Evolutionary conservation across 2,888 invertebrate genomes (phyloP).

Genomic region (Andricus quercusramuli): DNA sequence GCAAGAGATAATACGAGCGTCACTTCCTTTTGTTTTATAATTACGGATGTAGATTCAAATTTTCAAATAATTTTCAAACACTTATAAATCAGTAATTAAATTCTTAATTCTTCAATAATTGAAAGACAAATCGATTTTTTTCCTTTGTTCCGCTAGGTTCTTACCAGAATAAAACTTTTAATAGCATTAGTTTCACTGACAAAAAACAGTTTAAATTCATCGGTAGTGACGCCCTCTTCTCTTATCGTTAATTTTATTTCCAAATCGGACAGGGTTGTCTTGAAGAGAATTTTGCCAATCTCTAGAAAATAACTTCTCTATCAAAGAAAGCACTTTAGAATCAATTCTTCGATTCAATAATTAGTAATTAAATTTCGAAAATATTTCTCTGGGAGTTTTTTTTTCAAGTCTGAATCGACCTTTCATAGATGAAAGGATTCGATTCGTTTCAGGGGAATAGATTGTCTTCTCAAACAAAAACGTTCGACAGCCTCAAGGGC

Average conservation of each 20-base stretch:
- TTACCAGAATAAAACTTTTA: too few species aligned
- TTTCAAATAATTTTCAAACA: too few species aligned
- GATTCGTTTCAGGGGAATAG: constrained; percentile 29
- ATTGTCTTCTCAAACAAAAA: constrained; percentile 38
- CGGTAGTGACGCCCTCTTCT: background rate
- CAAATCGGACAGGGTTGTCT: background rate
- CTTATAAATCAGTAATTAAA: too few species aligned
- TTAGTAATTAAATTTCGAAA: background rate
- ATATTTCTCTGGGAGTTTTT: constrained; percentile 3
- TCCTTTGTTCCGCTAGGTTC: too few species aligned
- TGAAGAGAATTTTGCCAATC: background rate
- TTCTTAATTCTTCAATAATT: too few species aligned
- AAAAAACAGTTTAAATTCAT: background rate
- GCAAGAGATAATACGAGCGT: background rate
- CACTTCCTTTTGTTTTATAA: background rate
- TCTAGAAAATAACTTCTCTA: constrained; percentile 7
- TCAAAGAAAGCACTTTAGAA: constrained; percentile 13
- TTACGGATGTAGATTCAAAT: too few species aligned
- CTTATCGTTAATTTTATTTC: background rate
- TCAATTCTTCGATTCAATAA: background rate
- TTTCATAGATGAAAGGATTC: constrained; percentile 8
- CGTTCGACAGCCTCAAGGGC: constrained; percentile 36
- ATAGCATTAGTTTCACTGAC: too few species aligned
- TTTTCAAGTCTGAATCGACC: background rate
- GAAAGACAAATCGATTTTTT: too few species aligned